These are phyloP conservation scores for Cordilura impudica DNA, from an alignment of 2,888 invertebrate genomes.

Conservation along the genomic window DNA sequence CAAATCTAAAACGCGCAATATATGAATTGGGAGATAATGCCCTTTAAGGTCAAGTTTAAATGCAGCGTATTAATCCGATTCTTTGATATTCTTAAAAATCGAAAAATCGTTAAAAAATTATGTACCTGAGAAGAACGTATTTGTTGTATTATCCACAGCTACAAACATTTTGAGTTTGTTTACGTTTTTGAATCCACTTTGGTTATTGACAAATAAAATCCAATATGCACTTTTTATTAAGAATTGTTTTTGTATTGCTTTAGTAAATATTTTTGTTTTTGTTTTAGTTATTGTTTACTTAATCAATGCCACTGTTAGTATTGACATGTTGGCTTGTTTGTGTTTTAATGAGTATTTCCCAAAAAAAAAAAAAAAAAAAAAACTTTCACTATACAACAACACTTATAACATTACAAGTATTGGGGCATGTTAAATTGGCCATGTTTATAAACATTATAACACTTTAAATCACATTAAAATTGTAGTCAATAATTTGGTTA, in stretches of 20 bases:
- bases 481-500: background rate
- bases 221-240: background rate
- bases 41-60: no score
- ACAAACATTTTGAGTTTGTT: conserved; percentile 74
- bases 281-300: background rate
- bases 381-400: background rate
- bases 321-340: conserved; percentile 24
- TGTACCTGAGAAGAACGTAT: conserved; percentile 77
- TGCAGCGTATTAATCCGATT: no score
- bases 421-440: background rate
- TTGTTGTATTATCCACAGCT: conserved; percentile 74
- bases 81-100: no score
- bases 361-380: background rate
- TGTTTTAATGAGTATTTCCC: conserved; percentile 12
- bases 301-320: background rate
- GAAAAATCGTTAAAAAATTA: no score
- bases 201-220: background rate
- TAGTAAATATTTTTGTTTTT: conserved; percentile 4
- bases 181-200: conserved; percentile 7
- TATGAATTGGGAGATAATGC: no score
- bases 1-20: no score
- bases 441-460: background rate
- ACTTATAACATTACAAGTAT: background rate
- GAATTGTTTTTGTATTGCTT: background rate
- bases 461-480: background rate